Evolutionary conservation across 2,113 vertebrate genomes (phyloP).

Genomic region (Paramisgurnus dabryanus): DNA sequence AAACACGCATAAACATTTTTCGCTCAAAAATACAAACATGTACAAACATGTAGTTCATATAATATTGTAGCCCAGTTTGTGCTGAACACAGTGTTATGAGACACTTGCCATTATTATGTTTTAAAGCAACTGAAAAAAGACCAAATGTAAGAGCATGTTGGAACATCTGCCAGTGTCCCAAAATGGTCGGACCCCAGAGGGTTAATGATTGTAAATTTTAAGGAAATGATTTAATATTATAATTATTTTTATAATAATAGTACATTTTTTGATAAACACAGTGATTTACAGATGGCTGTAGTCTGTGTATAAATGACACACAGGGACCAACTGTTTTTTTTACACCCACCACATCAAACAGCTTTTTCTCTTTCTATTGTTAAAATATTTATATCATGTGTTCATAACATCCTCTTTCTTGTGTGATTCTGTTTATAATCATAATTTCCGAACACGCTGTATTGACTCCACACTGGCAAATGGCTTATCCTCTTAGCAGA

Average conservation of each 20-base stretch:
- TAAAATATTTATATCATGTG: slow-evolving; percentile 6
- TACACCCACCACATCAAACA: background rate
- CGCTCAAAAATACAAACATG: too few species aligned
- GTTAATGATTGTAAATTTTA: background rate
- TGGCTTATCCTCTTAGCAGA: slow-evolving; percentile 49
- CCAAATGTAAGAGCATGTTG: too few species aligned
- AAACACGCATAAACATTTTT: too few species aligned
- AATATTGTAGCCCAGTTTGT: too few species aligned
- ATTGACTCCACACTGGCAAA: background rate
- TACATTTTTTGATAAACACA: background rate
- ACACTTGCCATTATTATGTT: too few species aligned
- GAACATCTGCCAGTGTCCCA: too few species aligned
- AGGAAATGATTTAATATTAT: background rate
- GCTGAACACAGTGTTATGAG: too few species aligned
- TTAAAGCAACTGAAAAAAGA: too few species aligned
- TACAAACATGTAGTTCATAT: too few species aligned
- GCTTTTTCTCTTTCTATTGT: background rate
- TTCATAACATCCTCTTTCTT: background rate
- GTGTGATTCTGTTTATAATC: slow-evolving; percentile 9
- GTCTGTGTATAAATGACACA: background rate
- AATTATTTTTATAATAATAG: background rate
- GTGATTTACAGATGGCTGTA: background rate
- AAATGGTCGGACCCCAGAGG: too few species aligned
- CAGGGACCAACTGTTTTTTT: background rate
- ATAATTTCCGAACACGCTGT: slow-evolving; percentile 29